Percentiles rank a stretch among this genome's conserved stretches.
phyloP scores from a whole-genome alignment of 2,113 vertebrate genomes.

The Riparia riparia region DNA sequence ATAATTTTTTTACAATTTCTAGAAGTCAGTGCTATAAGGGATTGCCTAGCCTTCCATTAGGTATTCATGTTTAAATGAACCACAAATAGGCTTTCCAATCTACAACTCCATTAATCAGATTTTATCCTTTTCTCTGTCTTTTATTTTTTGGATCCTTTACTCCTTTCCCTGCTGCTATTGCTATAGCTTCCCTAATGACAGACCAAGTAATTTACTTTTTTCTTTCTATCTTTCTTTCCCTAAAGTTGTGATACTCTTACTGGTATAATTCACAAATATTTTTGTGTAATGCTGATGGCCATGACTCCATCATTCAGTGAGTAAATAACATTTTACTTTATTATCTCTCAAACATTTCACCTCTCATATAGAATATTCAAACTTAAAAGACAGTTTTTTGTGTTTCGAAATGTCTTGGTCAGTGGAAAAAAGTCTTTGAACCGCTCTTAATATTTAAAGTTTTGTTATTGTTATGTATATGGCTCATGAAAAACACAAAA shows the following conservation, averaged over 20 bases:
- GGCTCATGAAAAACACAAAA: neutral
- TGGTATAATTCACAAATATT: neutral
- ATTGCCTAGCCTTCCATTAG: neutral
- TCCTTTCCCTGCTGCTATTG: conserved; percentile 14
- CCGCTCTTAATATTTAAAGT: neutral
- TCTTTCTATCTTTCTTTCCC: neutral
- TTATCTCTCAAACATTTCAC: neutral
- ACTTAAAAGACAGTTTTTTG: neutral
- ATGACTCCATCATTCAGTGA: neutral
- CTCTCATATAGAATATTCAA: neutral
- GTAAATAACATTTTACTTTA: neutral
- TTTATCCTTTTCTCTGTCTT: conserved; percentile 33
- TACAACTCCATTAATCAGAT: conserved; percentile 65
- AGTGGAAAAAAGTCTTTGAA: neutral
- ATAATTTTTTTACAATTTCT: conserved; percentile 29
- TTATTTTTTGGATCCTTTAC: conserved; percentile 23
- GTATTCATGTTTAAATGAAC: conserved; percentile 30
- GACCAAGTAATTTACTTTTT: neutral
- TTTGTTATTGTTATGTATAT: neutral
- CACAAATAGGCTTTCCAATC: neutral
- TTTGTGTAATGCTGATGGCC: neutral
- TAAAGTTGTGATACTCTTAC: neutral
- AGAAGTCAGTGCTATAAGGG: conserved; percentile 6
- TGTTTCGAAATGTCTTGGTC: neutral
- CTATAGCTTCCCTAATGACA: conserved; percentile 30